phyloP scores from a whole-genome alignment of 1,140 invertebrate genomes.

The Dufourea novaeangliae region DNA sequence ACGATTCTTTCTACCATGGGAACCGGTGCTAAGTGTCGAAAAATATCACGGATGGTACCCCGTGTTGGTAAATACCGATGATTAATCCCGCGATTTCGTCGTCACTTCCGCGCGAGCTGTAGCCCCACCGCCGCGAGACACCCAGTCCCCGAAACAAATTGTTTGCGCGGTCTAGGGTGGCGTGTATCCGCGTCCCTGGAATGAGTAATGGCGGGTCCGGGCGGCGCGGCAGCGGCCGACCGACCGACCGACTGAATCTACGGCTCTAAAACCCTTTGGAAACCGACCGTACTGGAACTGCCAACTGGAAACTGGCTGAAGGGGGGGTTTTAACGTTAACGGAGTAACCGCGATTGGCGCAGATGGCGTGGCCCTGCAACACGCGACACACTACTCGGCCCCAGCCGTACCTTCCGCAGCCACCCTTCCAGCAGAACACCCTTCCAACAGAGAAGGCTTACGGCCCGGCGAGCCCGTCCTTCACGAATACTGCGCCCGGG shows the following conservation, averaged over 20 bases:
- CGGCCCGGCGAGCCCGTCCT: conserved; percentile 20
- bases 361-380: conserved; percentile 69
- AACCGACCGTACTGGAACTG: conserved; percentile 67
- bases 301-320: conserved; percentile 72
- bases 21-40: not conserved
- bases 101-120: conserved; percentile 60
- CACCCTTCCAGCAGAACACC: conserved; percentile 4
- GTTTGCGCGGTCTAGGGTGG: conserved; percentile 65
- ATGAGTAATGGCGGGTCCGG: conserved; percentile 76
- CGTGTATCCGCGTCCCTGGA: conserved; percentile 60
- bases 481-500: conserved; percentile 35
- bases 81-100: conserved; percentile 60
- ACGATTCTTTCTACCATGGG: no score
- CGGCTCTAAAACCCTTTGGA: conserved; percentile 67
- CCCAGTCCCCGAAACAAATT: conserved; percentile 64
- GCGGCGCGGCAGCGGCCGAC: no score
- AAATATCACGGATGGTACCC: no score
- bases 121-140: conserved; percentile 60
- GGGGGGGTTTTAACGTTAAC: conserved; percentile 65
- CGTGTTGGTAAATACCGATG: conserved; percentile 35
- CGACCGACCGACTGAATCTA: conserved; percentile 68
- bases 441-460: conserved; percentile 13
- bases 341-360: conserved; percentile 71
- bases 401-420: conserved; percentile 27
- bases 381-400: conserved; percentile 25